phyloP scores from a whole-genome alignment of 2,113 vertebrate genomes.

The Oreochromis niloticus region DNA sequence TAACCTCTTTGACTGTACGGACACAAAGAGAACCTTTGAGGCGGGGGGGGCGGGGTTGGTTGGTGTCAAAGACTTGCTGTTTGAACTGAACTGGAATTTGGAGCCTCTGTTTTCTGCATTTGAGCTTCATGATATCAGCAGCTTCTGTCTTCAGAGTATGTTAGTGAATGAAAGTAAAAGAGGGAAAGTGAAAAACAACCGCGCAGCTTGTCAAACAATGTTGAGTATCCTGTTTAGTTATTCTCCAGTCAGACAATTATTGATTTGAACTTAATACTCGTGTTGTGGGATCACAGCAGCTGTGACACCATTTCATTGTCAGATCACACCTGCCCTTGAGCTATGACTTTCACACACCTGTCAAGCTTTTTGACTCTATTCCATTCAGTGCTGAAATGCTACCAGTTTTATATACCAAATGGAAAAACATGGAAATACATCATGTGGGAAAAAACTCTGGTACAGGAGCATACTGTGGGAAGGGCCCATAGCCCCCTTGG shows the following conservation, averaged over 20 bases:
- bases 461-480: background rate
- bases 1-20: constrained; percentile 21
- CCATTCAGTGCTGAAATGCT: background rate
- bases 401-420: background rate
- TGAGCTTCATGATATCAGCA: background rate
- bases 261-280: background rate
- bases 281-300: background rate
- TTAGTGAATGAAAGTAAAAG: background rate
- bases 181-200: background rate
- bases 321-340: background rate
- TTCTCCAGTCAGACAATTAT: background rate
- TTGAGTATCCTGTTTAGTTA: background rate
- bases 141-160: background rate
- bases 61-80: constrained; percentile 43
- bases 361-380: background rate
- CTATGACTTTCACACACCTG: background rate
- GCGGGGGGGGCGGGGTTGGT: background rate
- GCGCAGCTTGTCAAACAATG: background rate
- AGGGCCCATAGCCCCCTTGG: background rate
- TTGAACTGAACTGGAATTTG: constrained; percentile 57
- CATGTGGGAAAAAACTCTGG: background rate
- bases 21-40: constrained; percentile 70
- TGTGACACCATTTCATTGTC: background rate
- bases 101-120: constrained; percentile 30
- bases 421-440: background rate